A percentile compares a stretch with the other conserved stretches of the same genome.
Conservation (phyloP, 1,140 invertebrate genomes). For the Halesus radiatus region DNA sequence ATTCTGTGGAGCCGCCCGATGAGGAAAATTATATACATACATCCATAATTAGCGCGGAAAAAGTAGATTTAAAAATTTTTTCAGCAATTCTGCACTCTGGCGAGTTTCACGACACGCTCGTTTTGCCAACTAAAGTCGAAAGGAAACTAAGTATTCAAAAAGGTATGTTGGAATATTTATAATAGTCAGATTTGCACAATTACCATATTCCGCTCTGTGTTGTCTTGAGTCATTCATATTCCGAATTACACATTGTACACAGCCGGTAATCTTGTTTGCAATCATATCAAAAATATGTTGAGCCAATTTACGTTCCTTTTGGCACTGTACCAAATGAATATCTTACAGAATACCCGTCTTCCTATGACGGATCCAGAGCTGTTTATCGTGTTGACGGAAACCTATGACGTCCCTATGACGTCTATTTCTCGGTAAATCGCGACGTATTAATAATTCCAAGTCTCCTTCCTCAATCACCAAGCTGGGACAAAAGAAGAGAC, state of each 20-base stretch:
- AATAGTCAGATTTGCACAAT: neutral
- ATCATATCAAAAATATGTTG: slow-evolving; percentile 34
- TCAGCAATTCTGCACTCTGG: slow-evolving; percentile 47
- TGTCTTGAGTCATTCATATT: slow-evolving; percentile 24
- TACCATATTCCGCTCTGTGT: neutral
- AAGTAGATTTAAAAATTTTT: neutral
- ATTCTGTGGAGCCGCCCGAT: neutral
- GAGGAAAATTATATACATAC: neutral
- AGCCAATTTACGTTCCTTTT: slow-evolving; percentile 17
- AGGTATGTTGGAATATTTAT: slow-evolving; percentile 40
- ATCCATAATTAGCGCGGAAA: neutral
- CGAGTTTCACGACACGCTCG: slow-evolving; percentile 52
- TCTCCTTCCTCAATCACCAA: neutral
- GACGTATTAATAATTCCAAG: neutral
- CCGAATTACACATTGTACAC: neutral
- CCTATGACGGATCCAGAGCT: slow-evolving; percentile 17
- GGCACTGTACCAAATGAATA: slow-evolving; percentile 13
- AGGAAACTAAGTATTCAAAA: slow-evolving; percentile 42
- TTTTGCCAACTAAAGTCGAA: slow-evolving; percentile 51
- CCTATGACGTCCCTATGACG: slow-evolving; percentile 10
- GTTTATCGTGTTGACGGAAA: slow-evolving; percentile 18
- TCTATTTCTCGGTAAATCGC: slow-evolving; percentile 15
- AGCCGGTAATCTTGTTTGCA: slow-evolving; percentile 35
- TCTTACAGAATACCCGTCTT: slow-evolving; percentile 25
- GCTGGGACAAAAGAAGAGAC: neutral